Percentiles rank a stretch among this genome's conserved stretches.
Conservation (phyloP, 2,797 vertebrate species). For the Oreochromis grahami region DNA sequence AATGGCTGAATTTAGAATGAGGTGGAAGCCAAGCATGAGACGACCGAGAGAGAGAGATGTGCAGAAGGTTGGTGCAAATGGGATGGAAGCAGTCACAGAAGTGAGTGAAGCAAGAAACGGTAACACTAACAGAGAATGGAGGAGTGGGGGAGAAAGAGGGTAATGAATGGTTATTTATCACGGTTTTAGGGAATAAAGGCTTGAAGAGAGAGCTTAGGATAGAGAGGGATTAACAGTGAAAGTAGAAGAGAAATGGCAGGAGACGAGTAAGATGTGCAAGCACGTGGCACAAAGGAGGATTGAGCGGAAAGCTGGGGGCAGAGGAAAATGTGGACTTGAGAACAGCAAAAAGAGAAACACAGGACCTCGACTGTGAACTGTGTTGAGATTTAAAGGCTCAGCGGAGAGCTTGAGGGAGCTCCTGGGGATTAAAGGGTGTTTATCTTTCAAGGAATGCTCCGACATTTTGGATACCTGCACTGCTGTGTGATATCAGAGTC, state of each 20-base stretch:
- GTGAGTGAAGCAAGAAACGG: not conserved
- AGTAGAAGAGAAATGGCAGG: not conserved
- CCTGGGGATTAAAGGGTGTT: not conserved
- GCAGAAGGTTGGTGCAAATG: not conserved
- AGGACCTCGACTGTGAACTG: not conserved
- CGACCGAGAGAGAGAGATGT: not conserved
- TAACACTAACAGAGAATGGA: not conserved
- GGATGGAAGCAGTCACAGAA: not conserved
- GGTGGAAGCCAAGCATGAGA: conserved; percentile 21
- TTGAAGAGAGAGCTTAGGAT: not conserved
- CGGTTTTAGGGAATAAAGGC: not conserved
- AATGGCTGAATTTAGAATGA: conserved; percentile 37
- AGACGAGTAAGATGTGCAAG: not conserved
- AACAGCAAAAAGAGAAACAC: not conserved
- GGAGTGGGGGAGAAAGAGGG: not conserved
- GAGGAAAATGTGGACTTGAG: not conserved
- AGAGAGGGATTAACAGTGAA: not conserved
- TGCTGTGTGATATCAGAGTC: not conserved
- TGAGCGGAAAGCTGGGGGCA: not conserved
- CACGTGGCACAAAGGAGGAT: not conserved
- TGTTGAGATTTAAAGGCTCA: not conserved
- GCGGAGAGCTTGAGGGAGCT: not conserved
- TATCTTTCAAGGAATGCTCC: not conserved
- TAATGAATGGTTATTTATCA: not conserved
- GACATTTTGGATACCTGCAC: not conserved